Evolutionary conservation across 2,888 invertebrate species (phyloP), one percentile per base, ranked within the genome.

Genomic region (Thera britannica): DNA sequence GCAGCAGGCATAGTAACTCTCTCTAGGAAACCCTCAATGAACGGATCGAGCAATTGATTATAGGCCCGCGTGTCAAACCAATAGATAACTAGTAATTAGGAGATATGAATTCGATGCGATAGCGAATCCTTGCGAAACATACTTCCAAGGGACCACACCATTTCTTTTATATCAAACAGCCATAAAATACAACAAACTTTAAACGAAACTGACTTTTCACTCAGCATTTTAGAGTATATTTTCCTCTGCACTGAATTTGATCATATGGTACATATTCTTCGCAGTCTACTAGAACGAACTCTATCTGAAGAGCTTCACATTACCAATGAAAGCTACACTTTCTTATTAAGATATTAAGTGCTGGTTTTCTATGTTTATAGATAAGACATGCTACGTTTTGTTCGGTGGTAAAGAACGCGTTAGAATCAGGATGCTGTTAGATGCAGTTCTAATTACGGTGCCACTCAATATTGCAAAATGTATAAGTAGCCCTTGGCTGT

Each of bases 401-500:
- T 68, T 41, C 41, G n/a, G 12, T 52, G 36, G 2, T 65, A 64
- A 67, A 68, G 65, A 67, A 67, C 84, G 89, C 87, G 88, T 90
- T 90, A 87, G 88, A 89, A 90, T 92, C 90, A 90, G 92, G 92
- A 91, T 92, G 90, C 90, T 88, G 91, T 89, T 90, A 90, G 90
- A 90, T 88, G 87, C 85, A 80, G 85, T 76, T 91, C 92, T 92
- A 92, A 93, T 93, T 93, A 91, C 89, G 85, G 79, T 84, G 86
- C 88, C 88, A 88, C 86, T 90, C 89, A 86, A 89, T 90, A 87
- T 93, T 93, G 91, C 92, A 89, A 92, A 90, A 93, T 86, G 83
- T 78, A 86, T 57, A 60, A 87, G 77, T 86, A 88, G 88, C 89
- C 88, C 82, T 84, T 80, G 86, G 86, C 88, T 85, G 86, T 79